These are phyloP conservation scores for Musca vetustissima DNA, from an alignment of 1,140 invertebrate genomes.

Conservation along the genomic window DNA sequence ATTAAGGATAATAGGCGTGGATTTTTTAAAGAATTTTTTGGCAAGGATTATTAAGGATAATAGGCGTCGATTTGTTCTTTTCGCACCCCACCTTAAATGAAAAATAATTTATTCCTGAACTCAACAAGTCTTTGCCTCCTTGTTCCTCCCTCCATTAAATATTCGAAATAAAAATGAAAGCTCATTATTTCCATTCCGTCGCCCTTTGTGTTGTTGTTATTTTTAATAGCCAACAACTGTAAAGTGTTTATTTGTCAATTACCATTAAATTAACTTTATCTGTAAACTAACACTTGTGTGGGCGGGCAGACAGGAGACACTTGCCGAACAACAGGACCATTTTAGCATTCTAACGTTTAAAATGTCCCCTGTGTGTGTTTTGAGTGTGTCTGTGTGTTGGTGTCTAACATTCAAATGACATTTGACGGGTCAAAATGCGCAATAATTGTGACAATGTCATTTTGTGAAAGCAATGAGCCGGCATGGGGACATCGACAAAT, in stretches of 20 bases:
- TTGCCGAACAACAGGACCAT: no score
- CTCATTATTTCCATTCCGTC: background rate
- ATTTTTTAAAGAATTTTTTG: no score
- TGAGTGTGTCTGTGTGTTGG: no score
- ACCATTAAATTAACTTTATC: conserved; percentile 28
- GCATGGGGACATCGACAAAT: background rate
- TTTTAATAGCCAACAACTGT: background rate
- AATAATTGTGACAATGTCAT: background rate
- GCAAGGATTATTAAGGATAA: no score
- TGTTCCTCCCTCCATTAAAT: background rate
- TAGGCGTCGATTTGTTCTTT: no score
- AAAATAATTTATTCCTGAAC: background rate
- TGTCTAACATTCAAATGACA: conserved; percentile 25
- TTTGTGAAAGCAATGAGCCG: background rate
- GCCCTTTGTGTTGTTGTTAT: background rate
- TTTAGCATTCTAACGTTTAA: no score
- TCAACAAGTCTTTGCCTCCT: background rate
- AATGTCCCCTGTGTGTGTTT: background rate
- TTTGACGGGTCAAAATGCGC: conserved; percentile 25
- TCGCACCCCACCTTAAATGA: no score
- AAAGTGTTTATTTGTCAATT: conserved; percentile 18
- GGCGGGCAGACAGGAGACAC: background rate
- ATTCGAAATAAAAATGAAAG: background rate
- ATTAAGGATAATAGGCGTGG: no score
- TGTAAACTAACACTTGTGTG: conserved; percentile 27